phyloP scores from a whole-genome alignment of 2,888 invertebrate species.

The Drosophila yooni region DNA sequence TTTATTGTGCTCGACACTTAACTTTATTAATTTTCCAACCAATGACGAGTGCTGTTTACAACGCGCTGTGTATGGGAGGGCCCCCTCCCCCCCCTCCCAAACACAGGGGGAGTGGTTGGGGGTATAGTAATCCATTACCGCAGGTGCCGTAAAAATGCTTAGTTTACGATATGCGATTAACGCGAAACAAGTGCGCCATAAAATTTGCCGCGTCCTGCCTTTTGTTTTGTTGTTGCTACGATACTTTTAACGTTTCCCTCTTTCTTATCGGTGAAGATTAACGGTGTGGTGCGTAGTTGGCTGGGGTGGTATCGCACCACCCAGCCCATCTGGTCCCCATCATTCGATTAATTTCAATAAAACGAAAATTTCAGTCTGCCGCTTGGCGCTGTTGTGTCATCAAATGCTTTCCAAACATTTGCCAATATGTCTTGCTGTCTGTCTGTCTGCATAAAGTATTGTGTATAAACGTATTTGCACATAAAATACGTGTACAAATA shows the following conservation, averaged over 20 bases:
- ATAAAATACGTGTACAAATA: conserved; percentile 49
- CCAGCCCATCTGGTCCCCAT: conserved; percentile 39
- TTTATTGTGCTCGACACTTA: conserved; percentile 80
- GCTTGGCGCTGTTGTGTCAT: conserved; percentile 24
- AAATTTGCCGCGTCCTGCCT: conserved; percentile 58
- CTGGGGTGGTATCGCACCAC: conserved; percentile 1
- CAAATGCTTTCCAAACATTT: conserved; percentile 32
- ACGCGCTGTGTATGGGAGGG: background rate
- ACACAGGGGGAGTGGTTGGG: background rate
- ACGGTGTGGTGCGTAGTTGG: background rate
- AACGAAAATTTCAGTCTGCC: conserved; percentile 52
- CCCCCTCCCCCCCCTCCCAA: no score
- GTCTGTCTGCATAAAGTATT: conserved; percentile 1
- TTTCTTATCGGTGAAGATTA: conserved; percentile 15
- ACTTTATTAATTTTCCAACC: conserved; percentile 79
- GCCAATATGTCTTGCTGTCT: conserved; percentile 32
- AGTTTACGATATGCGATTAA: conserved; percentile 81
- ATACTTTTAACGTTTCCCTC: conserved; percentile 17
- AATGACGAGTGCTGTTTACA: conserved; percentile 55
- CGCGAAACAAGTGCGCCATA: conserved; percentile 80
- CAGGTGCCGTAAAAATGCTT: conserved; percentile 81
- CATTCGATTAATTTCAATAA: conserved; percentile 80
- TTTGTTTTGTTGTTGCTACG: conserved; percentile 49
- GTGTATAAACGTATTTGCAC: conserved; percentile 18
- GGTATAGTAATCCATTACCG: conserved; percentile 78